phyloP scores from a whole-genome alignment of 2,113 vertebrate genomes.

The Eolophus roseicapilla region DNA sequence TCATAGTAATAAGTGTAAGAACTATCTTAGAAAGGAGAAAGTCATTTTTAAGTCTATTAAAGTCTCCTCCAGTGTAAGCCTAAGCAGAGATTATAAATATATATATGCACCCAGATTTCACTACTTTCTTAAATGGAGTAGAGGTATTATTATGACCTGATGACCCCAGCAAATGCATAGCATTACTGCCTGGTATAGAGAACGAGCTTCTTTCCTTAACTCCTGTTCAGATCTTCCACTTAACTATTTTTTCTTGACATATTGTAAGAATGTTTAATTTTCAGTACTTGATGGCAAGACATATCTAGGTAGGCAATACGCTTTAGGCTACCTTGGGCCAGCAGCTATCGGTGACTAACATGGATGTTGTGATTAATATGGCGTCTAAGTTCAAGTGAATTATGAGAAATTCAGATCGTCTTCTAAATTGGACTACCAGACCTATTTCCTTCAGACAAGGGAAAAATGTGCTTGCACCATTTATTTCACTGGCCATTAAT shows the following conservation, averaged over 20 bases:
- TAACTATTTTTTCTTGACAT: background rate
- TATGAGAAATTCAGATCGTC: background rate
- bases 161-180: background rate
- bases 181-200: background rate
- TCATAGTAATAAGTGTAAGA: background rate
- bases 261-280: background rate
- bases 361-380: background rate
- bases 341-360: background rate
- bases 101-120: background rate
- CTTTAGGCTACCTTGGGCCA: background rate
- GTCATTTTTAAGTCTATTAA: background rate
- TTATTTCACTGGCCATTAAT: background rate
- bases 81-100: background rate
- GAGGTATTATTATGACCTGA: background rate
- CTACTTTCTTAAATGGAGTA: background rate
- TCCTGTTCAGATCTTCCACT: background rate
- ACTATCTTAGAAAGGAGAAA: background rate
- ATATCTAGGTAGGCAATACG: background rate
- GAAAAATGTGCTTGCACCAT: background rate
- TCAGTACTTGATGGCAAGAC: background rate
- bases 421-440: background rate
- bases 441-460: background rate
- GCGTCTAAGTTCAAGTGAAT: background rate
- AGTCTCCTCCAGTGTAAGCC: background rate
- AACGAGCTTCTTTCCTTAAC: background rate